phyloP scores from a whole-genome alignment of 2,113 vertebrate genomes.

The Nipponia nippon region DNA sequence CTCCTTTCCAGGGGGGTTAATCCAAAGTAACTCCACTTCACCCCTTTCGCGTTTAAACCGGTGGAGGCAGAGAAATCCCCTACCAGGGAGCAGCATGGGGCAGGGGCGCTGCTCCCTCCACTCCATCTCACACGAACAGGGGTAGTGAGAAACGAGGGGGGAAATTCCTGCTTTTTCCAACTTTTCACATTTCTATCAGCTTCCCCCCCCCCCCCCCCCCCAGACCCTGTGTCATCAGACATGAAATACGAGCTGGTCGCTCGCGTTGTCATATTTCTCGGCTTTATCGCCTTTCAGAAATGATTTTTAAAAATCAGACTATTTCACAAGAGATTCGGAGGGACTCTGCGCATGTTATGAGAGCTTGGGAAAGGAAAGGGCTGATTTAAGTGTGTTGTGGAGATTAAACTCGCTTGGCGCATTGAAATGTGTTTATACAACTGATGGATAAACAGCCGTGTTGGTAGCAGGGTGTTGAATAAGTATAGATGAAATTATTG shows the following conservation, averaged over 20 bases:
- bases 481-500: conserved; percentile 50
- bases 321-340: not conserved
- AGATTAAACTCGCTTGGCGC: not conserved
- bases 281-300: conserved; percentile 71
- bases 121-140: not conserved
- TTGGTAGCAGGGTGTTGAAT: not conserved
- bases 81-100: not conserved
- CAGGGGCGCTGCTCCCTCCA: not conserved
- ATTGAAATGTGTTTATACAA: conserved; percentile 23
- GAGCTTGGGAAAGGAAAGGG: not conserved
- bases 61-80: not conserved
- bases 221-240: conserved; percentile 31
- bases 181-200: not conserved
- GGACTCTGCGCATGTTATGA: not conserved
- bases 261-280: conserved; percentile 63
- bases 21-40: not conserved
- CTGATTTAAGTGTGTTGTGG: conserved; percentile 26
- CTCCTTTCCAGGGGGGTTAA: not conserved
- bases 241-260: conserved; percentile 52
- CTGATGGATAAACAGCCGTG: conserved; percentile 44
- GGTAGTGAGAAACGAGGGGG: not conserved
- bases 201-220: rapidly evolving
- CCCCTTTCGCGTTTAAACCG: not conserved
- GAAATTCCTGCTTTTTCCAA: not conserved
- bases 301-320: conserved; percentile 68